Percentiles rank a stretch among this genome's conserved stretches.
Evolutionary conservation across 2,113 vertebrate species (phyloP).

Genomic region (Mesoclemmys tuberculata): DNA sequence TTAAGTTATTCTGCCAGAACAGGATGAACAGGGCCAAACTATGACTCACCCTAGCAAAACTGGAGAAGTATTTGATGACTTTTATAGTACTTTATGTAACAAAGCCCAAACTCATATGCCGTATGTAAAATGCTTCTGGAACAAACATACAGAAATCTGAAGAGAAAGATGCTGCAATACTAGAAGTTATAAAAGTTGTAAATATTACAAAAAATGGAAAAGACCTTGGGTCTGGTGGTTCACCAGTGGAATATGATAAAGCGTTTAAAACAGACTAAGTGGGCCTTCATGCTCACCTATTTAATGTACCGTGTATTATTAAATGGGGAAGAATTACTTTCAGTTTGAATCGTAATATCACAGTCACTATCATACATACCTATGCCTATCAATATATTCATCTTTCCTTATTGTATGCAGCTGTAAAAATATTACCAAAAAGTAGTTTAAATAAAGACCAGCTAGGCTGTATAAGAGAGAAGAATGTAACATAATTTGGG

Average conservation of each 20-base stretch:
- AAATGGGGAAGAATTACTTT: background rate
- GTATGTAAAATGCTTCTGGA: fast-evolving
- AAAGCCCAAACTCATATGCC: background rate
- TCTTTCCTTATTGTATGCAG: background rate
- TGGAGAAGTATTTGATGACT: background rate
- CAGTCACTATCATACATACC: background rate
- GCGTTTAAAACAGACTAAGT: background rate
- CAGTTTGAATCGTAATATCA: background rate
- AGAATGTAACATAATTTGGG: background rate
- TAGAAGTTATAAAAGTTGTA: background rate
- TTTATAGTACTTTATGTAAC: background rate
- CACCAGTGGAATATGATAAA: background rate
- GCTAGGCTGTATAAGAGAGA: background rate
- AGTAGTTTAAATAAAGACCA: background rate
- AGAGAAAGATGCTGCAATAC: background rate
- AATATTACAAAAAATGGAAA: background rate
- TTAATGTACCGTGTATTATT: background rate
- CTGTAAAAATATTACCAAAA: background rate
- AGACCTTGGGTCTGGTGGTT: background rate
- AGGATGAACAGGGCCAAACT: background rate
- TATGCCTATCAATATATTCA: background rate
- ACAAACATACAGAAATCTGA: background rate
- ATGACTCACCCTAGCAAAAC: background rate
- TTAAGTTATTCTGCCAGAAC: background rate
- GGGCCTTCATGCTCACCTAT: background rate